phyloP scores from a whole-genome alignment of 2,113 vertebrate genomes.

The Emydura subglobosa region DNA sequence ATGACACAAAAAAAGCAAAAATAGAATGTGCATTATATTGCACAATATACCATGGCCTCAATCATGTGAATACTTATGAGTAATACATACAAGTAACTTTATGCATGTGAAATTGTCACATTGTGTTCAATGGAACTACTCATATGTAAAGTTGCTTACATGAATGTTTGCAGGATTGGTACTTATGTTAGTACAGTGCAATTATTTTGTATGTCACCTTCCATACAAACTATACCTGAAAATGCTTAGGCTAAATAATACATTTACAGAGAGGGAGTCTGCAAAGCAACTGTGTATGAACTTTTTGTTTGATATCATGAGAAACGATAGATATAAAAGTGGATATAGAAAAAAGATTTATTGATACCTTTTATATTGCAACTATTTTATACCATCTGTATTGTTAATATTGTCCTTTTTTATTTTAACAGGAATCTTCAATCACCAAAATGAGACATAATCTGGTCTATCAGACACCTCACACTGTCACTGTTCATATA shows the following conservation, averaged over 20 bases:
- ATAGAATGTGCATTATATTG: background rate
- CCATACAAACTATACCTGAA: background rate
- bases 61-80: background rate
- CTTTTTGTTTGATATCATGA: background rate
- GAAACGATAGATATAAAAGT: too few species aligned
- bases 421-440: conserved; percentile 73
- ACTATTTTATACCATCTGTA: background rate
- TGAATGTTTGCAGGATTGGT: background rate
- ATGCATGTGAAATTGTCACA: background rate
- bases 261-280: background rate
- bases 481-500: conserved; percentile 79
- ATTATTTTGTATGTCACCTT: background rate
- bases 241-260: background rate
- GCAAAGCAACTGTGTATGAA: background rate
- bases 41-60: background rate
- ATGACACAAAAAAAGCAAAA: background rate
- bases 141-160: background rate
- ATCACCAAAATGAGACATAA: conserved; percentile 81
- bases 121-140: background rate
- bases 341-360: background rate
- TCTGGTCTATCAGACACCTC: conserved; percentile 80
- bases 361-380: background rate
- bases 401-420: conserved; percentile 65
- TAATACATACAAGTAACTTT: background rate
- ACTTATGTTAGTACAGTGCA: background rate